Conservation (phyloP, 2,113 vertebrate species). For the Toxotes jaculatrix region DNA sequence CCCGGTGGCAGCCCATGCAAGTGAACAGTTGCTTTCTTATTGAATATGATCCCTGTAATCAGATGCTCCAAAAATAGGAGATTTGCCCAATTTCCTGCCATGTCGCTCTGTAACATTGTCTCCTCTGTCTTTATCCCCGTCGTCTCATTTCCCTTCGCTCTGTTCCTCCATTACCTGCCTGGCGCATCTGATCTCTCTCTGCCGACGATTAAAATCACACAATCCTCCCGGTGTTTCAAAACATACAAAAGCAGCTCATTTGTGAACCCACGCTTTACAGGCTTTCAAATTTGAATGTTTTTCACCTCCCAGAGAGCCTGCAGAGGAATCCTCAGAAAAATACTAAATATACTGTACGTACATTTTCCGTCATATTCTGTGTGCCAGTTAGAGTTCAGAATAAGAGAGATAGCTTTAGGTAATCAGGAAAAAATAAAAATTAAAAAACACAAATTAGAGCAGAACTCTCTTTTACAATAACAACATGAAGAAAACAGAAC, state of each 20-base stretch:
- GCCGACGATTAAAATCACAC: slow-evolving; percentile 39
- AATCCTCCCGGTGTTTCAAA: slow-evolving; percentile 22
- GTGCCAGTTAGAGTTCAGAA: background rate
- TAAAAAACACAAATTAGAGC: too few relatives aligned
- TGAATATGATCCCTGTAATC: slow-evolving; percentile 61
- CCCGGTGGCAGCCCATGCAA: slow-evolving; percentile 8
- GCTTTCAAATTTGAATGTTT: background rate
- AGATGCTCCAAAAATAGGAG: slow-evolving; percentile 61
- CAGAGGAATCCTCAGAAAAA: background rate
- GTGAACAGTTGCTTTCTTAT: slow-evolving; percentile 48
- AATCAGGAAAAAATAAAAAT: background rate
- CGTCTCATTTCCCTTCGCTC: slow-evolving; percentile 37
- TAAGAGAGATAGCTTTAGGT: background rate
- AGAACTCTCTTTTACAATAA: background rate
- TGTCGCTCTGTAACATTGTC: slow-evolving; percentile 25
- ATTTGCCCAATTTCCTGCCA: slow-evolving; percentile 69
- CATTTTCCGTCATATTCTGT: background rate
- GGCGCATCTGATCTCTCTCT: slow-evolving; percentile 26
- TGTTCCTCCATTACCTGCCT: slow-evolving; percentile 44
- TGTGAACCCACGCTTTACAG: slow-evolving; percentile 14
- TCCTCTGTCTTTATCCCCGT: slow-evolving; percentile 43
- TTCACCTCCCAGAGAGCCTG: slow-evolving; percentile 11
- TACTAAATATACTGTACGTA: background rate
- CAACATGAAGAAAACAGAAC: background rate
- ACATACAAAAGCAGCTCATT: slow-evolving; percentile 41